Evolutionary conservation across 2,113 vertebrate genomes (phyloP).

Genomic region (Xyrauchen texanus): DNA sequence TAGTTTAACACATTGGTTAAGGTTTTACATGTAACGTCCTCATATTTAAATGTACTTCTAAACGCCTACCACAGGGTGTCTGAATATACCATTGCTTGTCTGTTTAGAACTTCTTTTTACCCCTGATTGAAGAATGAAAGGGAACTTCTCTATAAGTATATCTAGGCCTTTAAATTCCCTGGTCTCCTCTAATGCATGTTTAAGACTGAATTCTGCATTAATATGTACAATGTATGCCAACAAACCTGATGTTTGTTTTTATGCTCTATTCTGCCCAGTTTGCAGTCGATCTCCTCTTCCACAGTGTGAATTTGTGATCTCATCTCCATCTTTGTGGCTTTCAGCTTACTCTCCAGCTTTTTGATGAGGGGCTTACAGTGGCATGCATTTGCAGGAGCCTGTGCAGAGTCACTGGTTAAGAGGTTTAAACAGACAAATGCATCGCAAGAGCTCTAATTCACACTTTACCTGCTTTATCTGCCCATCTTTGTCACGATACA

Average conservation of each 20-base stretch:
- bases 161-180: too few relatives aligned
- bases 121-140: too few relatives aligned
- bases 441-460: background rate
- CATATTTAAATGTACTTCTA: too few relatives aligned
- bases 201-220: too few relatives aligned
- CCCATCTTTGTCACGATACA: conserved; percentile 83
- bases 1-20: too few relatives aligned
- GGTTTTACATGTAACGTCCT: too few relatives aligned
- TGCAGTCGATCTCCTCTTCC: conserved; percentile 82
- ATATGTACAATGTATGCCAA: too few relatives aligned
- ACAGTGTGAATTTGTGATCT: conserved; percentile 81
- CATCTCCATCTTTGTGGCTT: conserved; percentile 83
- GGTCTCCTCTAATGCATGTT: too few relatives aligned
- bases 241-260: conserved; percentile 83
- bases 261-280: conserved; percentile 81
- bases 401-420: conserved; percentile 17
- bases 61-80: too few relatives aligned
- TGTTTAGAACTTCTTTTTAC: too few relatives aligned
- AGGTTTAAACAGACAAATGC: conserved; percentile 13
- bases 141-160: too few relatives aligned
- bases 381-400: conserved; percentile 86
- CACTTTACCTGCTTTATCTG: conserved; percentile 85
- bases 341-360: conserved; percentile 85
- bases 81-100: too few relatives aligned
- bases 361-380: conserved; percentile 84